Evolutionary conservation across 2,797 vertebrate genomes (phyloP).

Genomic region (Strix occidentalis): DNA sequence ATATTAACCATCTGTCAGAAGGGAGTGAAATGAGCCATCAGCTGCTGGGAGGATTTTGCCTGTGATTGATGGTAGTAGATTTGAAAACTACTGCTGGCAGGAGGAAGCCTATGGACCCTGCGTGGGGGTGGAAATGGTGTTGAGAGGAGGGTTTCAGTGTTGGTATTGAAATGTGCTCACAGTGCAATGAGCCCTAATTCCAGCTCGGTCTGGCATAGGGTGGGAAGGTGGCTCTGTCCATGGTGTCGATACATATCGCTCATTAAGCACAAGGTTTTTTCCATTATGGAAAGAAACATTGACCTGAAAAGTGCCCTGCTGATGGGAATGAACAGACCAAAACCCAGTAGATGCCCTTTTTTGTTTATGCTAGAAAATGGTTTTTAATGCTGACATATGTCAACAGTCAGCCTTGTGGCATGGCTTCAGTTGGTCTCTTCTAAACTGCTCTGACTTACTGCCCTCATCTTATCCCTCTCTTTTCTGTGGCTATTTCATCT

Average conservation of each 20-base stretch:
- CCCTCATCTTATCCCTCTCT: not conserved
- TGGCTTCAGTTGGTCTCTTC: not conserved
- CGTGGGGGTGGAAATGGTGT: not conserved
- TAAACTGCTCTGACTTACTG: not conserved
- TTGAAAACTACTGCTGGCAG: not conserved
- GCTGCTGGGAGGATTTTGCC: not conserved
- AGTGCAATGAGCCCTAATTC: not conserved
- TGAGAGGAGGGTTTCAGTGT: not conserved
- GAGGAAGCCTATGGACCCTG: not conserved
- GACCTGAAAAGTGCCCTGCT: not conserved
- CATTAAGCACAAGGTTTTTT: not conserved
- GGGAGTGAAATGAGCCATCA: not conserved
- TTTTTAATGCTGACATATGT: not conserved
- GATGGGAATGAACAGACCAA: not conserved
- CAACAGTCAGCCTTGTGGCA: not conserved
- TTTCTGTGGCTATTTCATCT: not conserved
- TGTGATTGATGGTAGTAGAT: not conserved
- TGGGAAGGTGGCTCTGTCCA: not conserved
- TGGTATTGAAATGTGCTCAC: not conserved
- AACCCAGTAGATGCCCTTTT: not conserved
- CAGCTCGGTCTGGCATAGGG: not conserved
- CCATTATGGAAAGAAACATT: not conserved
- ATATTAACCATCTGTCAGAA: not conserved
- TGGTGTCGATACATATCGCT: rapidly evolving
- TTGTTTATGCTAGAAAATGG: not conserved